Conservation (phyloP, 2,888 invertebrate genomes). For the Dichetophora obliterata region DNA sequence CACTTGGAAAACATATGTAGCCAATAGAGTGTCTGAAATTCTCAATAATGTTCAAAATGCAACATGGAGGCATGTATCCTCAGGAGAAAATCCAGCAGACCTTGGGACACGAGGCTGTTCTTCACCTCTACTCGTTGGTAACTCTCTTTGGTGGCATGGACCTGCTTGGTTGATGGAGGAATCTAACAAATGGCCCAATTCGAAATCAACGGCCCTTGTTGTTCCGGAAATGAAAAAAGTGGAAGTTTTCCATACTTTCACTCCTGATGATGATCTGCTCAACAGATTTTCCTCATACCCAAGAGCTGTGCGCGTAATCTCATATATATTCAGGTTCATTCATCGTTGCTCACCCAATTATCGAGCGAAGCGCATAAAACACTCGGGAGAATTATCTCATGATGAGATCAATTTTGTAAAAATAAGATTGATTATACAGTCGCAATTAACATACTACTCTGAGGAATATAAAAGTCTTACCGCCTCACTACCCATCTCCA, state of each 20-base stretch:
- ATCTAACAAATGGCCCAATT: background rate
- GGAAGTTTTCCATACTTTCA: background rate
- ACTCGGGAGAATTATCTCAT: background rate
- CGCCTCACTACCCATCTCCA: no score
- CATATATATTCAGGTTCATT: background rate
- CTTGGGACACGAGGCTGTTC: conserved; percentile 15
- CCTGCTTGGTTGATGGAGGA: background rate
- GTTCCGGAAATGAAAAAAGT: background rate
- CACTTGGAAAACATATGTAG: conserved; percentile 35
- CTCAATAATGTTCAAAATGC: background rate
- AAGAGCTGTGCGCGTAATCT: background rate
- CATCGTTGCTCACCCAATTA: background rate
- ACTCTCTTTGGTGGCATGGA: conserved; percentile 38
- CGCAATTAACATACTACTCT: background rate
- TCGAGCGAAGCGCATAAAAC: no score
- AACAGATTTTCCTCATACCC: background rate
- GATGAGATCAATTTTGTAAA: background rate
- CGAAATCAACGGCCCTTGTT: no score
- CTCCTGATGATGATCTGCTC: background rate
- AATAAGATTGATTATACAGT: background rate
- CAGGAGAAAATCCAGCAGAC: conserved; percentile 40
- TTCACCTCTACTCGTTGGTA: background rate
- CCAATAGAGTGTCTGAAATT: conserved; percentile 33
- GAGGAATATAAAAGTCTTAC: background rate
- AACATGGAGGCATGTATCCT: conserved; percentile 30